These are phyloP conservation scores for Crotalus tigris DNA, from an alignment of 2,113 vertebrate genomes.

Conservation along the genomic window DNA sequence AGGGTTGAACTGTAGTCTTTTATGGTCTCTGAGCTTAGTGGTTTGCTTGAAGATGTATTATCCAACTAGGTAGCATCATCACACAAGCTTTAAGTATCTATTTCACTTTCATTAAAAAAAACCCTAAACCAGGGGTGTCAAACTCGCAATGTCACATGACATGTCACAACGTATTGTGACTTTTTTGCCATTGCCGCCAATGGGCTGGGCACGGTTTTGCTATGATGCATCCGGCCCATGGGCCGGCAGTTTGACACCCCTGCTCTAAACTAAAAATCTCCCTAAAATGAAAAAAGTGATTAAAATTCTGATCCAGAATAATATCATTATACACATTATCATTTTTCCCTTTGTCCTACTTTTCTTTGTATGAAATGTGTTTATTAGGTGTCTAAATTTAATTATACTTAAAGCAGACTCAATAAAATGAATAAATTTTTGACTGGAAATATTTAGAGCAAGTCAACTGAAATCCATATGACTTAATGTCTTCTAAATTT, in stretches of 20 bases:
- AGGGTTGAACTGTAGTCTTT: background rate
- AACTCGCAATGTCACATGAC: no score
- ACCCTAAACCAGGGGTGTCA: no score
- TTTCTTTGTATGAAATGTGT: background rate
- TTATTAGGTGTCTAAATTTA: background rate
- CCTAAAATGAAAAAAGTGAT: background rate
- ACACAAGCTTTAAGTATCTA: background rate
- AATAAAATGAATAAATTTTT: background rate
- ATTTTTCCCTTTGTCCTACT: background rate
- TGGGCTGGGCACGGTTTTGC: no score
- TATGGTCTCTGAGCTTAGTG: background rate
- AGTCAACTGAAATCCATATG: background rate
- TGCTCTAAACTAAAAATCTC: background rate
- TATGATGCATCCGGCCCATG: no score
- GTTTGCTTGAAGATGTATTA: background rate
- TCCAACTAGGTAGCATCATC: background rate
- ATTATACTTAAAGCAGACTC: background rate
- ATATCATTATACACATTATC: background rate
- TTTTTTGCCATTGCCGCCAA: no score
- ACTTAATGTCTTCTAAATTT: background rate
- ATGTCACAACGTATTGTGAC: no score
- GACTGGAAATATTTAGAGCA: background rate
- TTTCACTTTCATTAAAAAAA: background rate
- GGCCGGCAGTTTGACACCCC: no score
- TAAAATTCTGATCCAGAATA: background rate